Evolutionary conservation across 2,888 invertebrate species (phyloP), one percentile per base, ranked within the genome.

Genomic region (Pelosia muscerda): DNA sequence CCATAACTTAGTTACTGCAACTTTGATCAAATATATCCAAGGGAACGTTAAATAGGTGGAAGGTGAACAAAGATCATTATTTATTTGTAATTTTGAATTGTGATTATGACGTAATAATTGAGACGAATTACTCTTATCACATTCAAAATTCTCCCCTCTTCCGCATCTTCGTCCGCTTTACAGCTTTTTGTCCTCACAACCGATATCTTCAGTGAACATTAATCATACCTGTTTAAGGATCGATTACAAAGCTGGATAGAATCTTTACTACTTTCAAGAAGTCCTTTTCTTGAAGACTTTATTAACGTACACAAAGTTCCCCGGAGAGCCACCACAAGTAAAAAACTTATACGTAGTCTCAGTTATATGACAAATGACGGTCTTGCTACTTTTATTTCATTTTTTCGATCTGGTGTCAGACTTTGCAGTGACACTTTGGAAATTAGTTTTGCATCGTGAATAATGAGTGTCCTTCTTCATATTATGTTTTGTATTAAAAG

Each of bases 371-470:
- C 63, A 72, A 78, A 86, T 85, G 71, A 79, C 72, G 75, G 78
- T 79, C 73, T 78, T 69, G 68, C 63, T 74, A 77, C 76, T 84
- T 81, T 79, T 79, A 71, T 80, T 73, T 65, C 1, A 53, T 77
- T 81, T 83, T 79, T 81, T 77, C 71, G 72, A 82, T 83, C 74
- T 76, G 62, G 56, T 71, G 68, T 76, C 80, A 79, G 76, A 81
- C 72, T 83, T 76, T 70, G 77, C 77, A 71, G 79, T 85, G 89
- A 89, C 87, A 88, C 85, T 87, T 88, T 76, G 77, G 74, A 86
- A 89, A 89, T 89, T 88, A 85, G 85, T 88, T 90, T 86, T 84
- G 71, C 76, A 74, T 70, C 72, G 78, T 84, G 84, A 88, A 84
- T 87, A 86, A 88, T 87, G 79, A 78, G 71, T 74, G 69, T 78